Conservation (phyloP, 2,797 vertebrate species). For the Cynopterus sphinx region DNA sequence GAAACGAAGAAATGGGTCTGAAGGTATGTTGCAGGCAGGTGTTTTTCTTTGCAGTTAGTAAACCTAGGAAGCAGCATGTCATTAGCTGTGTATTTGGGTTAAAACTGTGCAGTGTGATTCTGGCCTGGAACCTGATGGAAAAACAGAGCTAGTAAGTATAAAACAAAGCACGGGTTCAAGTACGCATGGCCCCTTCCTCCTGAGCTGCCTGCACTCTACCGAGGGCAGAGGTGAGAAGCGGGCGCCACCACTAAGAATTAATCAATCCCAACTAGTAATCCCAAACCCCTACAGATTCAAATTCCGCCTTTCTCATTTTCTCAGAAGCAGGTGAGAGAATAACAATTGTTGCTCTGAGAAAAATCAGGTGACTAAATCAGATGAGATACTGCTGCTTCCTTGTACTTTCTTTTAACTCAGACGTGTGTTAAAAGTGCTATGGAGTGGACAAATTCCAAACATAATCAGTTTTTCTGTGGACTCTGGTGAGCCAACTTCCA, state of each 20-base stretch:
- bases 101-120: conserved; percentile 87
- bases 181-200: neutral
- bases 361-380: neutral
- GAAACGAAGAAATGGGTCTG: conserved; percentile 98
- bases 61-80: conserved; percentile 91
- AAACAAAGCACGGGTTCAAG: conserved; percentile 88
- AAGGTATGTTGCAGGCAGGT: conserved; percentile 97
- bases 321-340: conserved; percentile 37
- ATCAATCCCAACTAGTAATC: neutral
- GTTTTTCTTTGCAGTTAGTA: conserved; percentile 92
- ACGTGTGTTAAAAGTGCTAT: neutral
- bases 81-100: conserved; percentile 88
- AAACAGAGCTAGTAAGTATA: conserved; percentile 91
- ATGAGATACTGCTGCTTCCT: conserved; percentile 66
- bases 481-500: neutral
- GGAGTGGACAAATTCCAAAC: neutral
- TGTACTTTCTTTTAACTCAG: neutral
- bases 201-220: neutral
- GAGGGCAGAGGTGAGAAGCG: neutral
- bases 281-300: neutral
- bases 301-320: neutral
- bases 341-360: conserved; percentile 49
- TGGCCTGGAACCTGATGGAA: conserved; percentile 94
- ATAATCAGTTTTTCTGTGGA: neutral
- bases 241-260: neutral